These are phyloP conservation scores for mouse (Mus musculus) DNA, from an alignment of 2,113 vertebrate genomes.

Conservation along the genomic window GRCm39 chrX:85201001-85201500, in stretches of 20 bases:
- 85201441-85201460: background rate
- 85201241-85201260: background rate
- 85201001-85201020: no score
- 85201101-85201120: no score
- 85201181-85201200: no score
- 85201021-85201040: no score
- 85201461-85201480: background rate
- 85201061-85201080: no score
- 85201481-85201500: background rate
- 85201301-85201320: constrained; percentile 10
- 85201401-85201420: background rate
- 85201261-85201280: background rate
- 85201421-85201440: background rate
- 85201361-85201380: background rate
- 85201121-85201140: no score
- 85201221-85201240: background rate
- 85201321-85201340: background rate
- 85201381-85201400: background rate
- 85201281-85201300: background rate
- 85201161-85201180: no score
- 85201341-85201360: background rate
- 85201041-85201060: no score
- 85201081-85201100: no score
- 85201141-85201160: no score
- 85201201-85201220: no score